Evolutionary conservation across 53 echinoderm and acorn worm genomes (phyloP), one percentile per base, ranked within the genome.

Genomic region (Patiria pectinifera): DNA sequence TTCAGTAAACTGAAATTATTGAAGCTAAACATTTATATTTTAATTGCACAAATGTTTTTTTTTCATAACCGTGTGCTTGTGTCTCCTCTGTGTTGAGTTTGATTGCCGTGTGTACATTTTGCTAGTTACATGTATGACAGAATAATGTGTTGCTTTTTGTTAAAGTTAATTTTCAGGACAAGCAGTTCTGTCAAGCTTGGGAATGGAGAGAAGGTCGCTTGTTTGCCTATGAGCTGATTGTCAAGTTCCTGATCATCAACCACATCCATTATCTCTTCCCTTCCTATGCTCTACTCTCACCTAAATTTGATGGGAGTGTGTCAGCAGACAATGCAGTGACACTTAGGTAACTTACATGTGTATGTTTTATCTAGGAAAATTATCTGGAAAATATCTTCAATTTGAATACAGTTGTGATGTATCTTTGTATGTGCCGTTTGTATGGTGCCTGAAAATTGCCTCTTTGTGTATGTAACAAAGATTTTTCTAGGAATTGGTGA

Each of bases 221-320:
- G 83, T 93, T 98, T 91, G 96, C 95, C 53, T 98, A 98, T 35
- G 98, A 98, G 86, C 94, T 98, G 43, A 98, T 98, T 74, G 92
- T 95, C 26, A 98, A 98, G 94, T 97, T 95, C 82, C 94, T 98
- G n/a, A 94, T 98, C 80, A 94, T 96, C 22, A 98, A 98, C 74
- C 98, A 98, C 92, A 96, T 98, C 76, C 98, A 98, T 81, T 98
- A 98, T 85, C 93, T 98, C 47, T 96, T 96, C 86, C 98, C 98
- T 0, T 93, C 98, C 10, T 96, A 95, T 85, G 95, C 96, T 71
- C 85, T 96, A 85, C 95, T 93, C 16, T 95, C 91, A 3, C 80
- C 94, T 53, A 98, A 94, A 83, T 97, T 98, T 88, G 95, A 96
- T 83, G 98, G 96, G 0, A 93, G 95, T 26, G 95, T 92, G 16